These are phyloP conservation scores for Andrena chrysosceles DNA, from an alignment of 2,888 invertebrate species.

Conservation along the genomic window DNA sequence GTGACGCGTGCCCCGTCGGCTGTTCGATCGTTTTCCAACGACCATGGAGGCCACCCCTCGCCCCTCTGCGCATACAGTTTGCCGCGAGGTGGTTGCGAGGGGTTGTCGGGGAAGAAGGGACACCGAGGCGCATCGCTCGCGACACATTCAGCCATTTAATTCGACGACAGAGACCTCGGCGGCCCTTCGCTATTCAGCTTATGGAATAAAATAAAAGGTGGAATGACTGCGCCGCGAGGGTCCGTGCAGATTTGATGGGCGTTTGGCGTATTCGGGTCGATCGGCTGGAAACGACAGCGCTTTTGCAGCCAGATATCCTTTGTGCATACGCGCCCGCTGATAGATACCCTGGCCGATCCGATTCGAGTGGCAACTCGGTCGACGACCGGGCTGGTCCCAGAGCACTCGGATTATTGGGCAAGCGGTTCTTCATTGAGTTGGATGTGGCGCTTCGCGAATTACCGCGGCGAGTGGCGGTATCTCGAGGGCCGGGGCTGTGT, in stretches of 20 bases:
- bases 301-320: neutral
- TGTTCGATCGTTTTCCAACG: slow-evolving; percentile 61
- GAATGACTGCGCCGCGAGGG: neutral
- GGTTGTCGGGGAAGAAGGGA: too few relatives aligned
- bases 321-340: neutral
- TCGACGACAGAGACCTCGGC: slow-evolving; percentile 34
- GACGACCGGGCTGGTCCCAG: too few relatives aligned
- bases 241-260: slow-evolving; percentile 1
- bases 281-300: slow-evolving; percentile 3
- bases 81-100: too few relatives aligned
- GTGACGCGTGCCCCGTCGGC: slow-evolving; percentile 44
- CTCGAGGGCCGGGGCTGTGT: too few relatives aligned
- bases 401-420: too few relatives aligned
- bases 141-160: slow-evolving; percentile 36
- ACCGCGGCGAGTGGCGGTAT: too few relatives aligned
- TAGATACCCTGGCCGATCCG: too few relatives aligned
- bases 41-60: neutral
- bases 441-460: too few relatives aligned
- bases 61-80: neutral
- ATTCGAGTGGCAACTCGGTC: too few relatives aligned
- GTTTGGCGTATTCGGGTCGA: slow-evolving; percentile 19
- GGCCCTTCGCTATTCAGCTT: neutral
- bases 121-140: too few relatives aligned
- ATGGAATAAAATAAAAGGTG: slow-evolving; percentile 4
- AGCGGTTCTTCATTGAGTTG: too few relatives aligned